Evolutionary conservation across 1,140 invertebrate species (phyloP).

Genomic region (Drosophila parabipectinata): DNA sequence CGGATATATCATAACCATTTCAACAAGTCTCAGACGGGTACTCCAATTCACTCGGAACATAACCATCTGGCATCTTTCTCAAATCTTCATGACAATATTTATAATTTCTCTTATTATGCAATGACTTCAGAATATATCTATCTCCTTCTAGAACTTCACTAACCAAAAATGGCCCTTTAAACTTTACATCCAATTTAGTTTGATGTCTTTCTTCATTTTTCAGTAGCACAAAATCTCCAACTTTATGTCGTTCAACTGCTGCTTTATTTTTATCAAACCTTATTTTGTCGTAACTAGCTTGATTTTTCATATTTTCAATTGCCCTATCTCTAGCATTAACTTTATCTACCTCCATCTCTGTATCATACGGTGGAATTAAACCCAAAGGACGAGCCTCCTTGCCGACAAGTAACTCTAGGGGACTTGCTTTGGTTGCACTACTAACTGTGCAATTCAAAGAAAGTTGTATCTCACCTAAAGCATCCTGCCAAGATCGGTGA

Average conservation of each 20-base stretch:
- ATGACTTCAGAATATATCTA: conserved; percentile 6
- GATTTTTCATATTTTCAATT: too few species aligned
- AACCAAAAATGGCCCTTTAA: conserved; percentile 8
- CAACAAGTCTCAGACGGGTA: conserved; percentile 8
- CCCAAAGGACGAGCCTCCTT: too few species aligned
- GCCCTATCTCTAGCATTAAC: conserved; percentile 2
- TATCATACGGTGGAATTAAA: too few species aligned
- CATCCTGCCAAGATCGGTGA: too few species aligned
- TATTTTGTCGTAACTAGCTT: too few species aligned
- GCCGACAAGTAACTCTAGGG: too few species aligned
- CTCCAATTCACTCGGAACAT: not conserved
- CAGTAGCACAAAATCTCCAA: conserved; percentile 2
- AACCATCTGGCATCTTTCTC: conserved; percentile 9
- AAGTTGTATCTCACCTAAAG: too few species aligned
- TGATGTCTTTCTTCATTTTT: conserved; percentile 18
- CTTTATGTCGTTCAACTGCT: too few species aligned
- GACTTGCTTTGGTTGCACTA: too few species aligned
- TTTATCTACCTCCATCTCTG: too few species aligned
- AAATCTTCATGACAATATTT: conserved; percentile 12
- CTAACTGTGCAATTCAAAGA: conserved; percentile 1
- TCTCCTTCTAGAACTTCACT: not conserved
- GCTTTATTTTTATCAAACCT: too few species aligned
- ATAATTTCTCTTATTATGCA: conserved; percentile 15
- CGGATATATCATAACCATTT: conserved; percentile 3
- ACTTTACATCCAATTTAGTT: conserved; percentile 14